A percentile compares a stretch with the other conserved stretches of the same genome.
phyloP scores from a whole-genome alignment of 1,140 invertebrate species.

The Drosophila pachea region DNA sequence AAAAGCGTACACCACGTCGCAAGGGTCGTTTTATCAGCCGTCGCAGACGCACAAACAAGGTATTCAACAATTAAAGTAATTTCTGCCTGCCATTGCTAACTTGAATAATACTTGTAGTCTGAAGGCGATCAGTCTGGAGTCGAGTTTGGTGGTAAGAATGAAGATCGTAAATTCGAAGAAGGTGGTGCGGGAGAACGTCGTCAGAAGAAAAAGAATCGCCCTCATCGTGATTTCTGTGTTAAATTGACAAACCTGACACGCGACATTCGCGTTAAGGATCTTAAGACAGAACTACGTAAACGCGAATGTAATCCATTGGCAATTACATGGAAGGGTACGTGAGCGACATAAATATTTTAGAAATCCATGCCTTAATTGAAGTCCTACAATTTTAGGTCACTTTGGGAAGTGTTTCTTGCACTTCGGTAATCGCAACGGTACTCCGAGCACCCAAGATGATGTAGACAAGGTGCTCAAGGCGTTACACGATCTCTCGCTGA shows the following conservation, averaged over 20 bases:
- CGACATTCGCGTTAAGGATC: constrained; percentile 81
- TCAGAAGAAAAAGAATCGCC: constrained; percentile 62
- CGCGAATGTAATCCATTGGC: constrained; percentile 82
- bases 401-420: constrained; percentile 83
- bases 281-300: constrained; percentile 82
- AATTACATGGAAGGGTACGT: constrained; percentile 81
- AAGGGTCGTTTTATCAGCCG: constrained; percentile 68
- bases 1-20: constrained; percentile 70
- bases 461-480: constrained; percentile 81
- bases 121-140: constrained; percentile 77
- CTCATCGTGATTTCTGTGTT: constrained; percentile 80
- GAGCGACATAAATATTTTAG: too few relatives aligned
- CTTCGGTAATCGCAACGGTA: constrained; percentile 80
- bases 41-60: constrained; percentile 74
- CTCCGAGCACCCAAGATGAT: constrained; percentile 78
- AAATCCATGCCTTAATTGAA: not conserved
- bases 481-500: constrained; percentile 80
- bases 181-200: constrained; percentile 59
- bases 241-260: constrained; percentile 82
- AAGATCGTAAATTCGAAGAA: constrained; percentile 69
- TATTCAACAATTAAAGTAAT: constrained; percentile 4
- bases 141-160: constrained; percentile 71
- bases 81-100: not conserved
- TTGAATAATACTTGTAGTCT: constrained; percentile 47
- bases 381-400: constrained; percentile 68